Conservation (phyloP, 2,888 invertebrate genomes). For the Leptothorax acervorum region DNA sequence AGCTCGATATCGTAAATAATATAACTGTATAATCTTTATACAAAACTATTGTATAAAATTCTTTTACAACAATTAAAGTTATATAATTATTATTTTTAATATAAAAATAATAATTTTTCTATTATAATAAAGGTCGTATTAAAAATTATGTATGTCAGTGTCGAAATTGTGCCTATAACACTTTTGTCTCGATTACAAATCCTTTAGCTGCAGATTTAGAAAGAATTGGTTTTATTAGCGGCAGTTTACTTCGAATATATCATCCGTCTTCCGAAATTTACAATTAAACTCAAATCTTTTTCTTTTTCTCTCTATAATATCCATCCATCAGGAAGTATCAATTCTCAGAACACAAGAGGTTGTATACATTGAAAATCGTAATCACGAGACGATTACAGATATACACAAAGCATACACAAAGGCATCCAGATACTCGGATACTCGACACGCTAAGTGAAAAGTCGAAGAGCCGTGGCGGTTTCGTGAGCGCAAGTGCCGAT, state of each 20-base stretch:
- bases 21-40: neutral
- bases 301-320: no score
- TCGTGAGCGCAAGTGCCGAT: constrained; percentile 28
- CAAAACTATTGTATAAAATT: neutral
- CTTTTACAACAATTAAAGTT: neutral
- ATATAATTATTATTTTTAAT: neutral
- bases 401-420: neutral
- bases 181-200: neutral
- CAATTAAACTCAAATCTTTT: neutral
- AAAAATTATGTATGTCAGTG: neutral
- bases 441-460: constrained; percentile 43
- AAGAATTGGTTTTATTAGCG: neutral
- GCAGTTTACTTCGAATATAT: neutral
- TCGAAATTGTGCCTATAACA: neutral
- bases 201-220: neutral
- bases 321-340: neutral
- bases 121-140: neutral
- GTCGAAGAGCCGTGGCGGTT: constrained; percentile 23
- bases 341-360: neutral
- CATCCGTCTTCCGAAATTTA: neutral
- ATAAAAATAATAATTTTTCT: neutral
- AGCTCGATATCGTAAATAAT: neutral
- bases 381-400: neutral
- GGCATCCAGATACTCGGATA: neutral
- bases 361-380: constrained; percentile 15